phyloP scores from a whole-genome alignment of 2,888 invertebrate species.

The Apamea monoglypha region DNA sequence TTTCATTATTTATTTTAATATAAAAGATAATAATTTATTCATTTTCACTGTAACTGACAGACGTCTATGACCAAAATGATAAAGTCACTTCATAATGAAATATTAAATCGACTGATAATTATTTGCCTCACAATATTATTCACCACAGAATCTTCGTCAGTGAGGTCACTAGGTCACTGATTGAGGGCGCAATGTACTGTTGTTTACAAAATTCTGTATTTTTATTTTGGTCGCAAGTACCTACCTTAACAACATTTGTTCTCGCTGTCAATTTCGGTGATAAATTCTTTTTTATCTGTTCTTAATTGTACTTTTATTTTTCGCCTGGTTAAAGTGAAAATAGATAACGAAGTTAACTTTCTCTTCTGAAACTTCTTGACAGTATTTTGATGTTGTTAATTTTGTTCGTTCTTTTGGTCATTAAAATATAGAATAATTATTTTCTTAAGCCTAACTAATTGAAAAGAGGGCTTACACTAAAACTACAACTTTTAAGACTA shows the following conservation, averaged over 20 bases:
- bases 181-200: slow-evolving; percentile 9
- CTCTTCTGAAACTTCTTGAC: slow-evolving; percentile 31
- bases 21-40: neutral
- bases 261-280: slow-evolving; percentile 45
- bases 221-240: slow-evolving; percentile 23
- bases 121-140: slow-evolving; percentile 2
- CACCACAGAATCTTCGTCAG: neutral
- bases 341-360: slow-evolving; percentile 45
- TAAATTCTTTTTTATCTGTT: slow-evolving; percentile 59
- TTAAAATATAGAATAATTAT: slow-evolving; percentile 27
- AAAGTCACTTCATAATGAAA: neutral
- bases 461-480: slow-evolving; percentile 7
- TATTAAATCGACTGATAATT: neutral
- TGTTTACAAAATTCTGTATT: slow-evolving; percentile 33
- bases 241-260: slow-evolving; percentile 38
- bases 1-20: neutral
- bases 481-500: neutral
- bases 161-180: slow-evolving; percentile 33
- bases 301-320: slow-evolving; percentile 55
- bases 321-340: slow-evolving; percentile 42
- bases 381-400: slow-evolving; percentile 45
- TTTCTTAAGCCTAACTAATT: slow-evolving; percentile 20
- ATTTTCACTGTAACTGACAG: neutral
- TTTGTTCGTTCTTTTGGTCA: slow-evolving; percentile 28
- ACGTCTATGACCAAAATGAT: neutral